Percentiles rank a stretch among this genome's conserved stretches.
Conservation (phyloP, 2,888 invertebrate species). For the Augiades crinisus region DNA sequence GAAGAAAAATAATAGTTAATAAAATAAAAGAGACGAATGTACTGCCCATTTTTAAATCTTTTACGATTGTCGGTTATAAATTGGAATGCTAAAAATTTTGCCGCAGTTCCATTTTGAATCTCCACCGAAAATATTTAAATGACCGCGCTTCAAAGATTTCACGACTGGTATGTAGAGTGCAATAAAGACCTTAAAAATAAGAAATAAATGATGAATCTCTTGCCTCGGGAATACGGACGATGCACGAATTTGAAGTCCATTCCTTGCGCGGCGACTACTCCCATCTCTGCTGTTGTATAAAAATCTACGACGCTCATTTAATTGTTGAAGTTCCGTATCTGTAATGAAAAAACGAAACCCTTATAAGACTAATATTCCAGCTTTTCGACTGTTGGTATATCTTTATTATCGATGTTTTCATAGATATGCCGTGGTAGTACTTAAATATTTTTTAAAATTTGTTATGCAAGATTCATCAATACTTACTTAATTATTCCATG, state of each 20-base stretch:
- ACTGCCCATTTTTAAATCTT: neutral
- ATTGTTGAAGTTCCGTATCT: too few relatives aligned
- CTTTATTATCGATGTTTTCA: too few relatives aligned
- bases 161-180: slow-evolving; percentile 26
- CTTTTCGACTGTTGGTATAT: too few relatives aligned
- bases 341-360: too few relatives aligned
- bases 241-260: neutral
- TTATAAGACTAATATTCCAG: too few relatives aligned
- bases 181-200: slow-evolving; percentile 8
- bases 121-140: slow-evolving; percentile 26
- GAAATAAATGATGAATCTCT: neutral
- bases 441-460: too few relatives aligned
- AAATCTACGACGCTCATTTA: slow-evolving; percentile 34
- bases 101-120: neutral
- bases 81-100: neutral
- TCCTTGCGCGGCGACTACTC: neutral
- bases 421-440: too few relatives aligned
- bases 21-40: neutral
- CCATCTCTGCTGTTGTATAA: slow-evolving; percentile 37
- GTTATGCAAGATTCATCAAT: too few relatives aligned
- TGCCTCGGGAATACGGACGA: neutral
- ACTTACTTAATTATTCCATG: too few relatives aligned
- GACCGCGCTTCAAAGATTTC: slow-evolving; percentile 29
- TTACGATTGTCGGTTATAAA: slow-evolving; percentile 13
- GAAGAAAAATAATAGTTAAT: neutral